Evolutionary conservation across 2,113 vertebrate genomes (phyloP).

Genomic region (Rattus rattus): DNA sequence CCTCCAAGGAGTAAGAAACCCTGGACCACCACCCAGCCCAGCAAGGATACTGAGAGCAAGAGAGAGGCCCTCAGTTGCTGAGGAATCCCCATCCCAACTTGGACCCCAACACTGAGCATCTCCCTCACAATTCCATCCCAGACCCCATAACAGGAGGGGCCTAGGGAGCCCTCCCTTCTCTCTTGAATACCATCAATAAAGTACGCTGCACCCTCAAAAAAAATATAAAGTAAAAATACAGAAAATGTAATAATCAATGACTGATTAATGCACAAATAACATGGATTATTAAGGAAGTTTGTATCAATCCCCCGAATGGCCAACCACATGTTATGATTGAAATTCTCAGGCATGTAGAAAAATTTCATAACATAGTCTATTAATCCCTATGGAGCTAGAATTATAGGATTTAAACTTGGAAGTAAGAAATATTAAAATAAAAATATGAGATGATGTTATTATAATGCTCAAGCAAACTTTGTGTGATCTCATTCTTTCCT

Average conservation of each 20-base stretch:
- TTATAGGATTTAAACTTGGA: background rate
- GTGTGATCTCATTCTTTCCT: background rate
- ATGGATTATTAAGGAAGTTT: constrained; percentile 16
- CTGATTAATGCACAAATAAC: constrained; percentile 6
- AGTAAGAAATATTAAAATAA: constrained; percentile 49
- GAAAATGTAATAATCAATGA: constrained; percentile 40
- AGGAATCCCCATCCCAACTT: too few species aligned
- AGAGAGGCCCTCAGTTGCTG: too few species aligned
- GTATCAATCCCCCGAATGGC: background rate
- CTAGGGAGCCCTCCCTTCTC: too few species aligned
- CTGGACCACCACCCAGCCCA: too few species aligned
- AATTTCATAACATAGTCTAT: constrained; percentile 37
- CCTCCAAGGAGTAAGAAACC: too few species aligned
- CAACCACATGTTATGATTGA: background rate
- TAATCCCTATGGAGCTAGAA: constrained; percentile 8
- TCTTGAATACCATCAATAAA: too few species aligned
- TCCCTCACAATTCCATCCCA: too few species aligned
- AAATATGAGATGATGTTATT: background rate
- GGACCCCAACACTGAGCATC: too few species aligned
- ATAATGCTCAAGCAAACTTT: background rate
- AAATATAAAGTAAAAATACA: too few species aligned
- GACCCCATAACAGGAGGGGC: too few species aligned
- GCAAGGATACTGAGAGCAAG: too few species aligned
- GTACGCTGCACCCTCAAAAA: too few species aligned
- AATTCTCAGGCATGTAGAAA: background rate